Evolutionary conservation across 1,140 invertebrate genomes (phyloP), one percentile per base, ranked within the genome.

Genomic region (Drosophila subpulchrella): DNA sequence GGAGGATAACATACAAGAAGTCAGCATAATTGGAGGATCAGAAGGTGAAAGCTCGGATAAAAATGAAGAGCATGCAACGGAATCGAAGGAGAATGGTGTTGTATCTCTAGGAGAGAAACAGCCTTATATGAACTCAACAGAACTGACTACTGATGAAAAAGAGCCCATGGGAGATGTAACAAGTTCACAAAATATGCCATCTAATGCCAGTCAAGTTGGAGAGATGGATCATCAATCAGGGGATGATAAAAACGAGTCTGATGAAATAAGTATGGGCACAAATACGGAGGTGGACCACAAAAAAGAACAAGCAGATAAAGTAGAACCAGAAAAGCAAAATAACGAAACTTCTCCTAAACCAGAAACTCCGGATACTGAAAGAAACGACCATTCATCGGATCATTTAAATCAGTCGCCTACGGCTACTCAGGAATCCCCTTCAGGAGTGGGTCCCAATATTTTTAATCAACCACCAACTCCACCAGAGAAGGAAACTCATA

Each of bases 1-100:
- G 20, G 55, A 60, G 55, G 62, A 54, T 15, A 75, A 53, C 17
- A 63, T 65, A 1, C 34, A 51, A 11, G 72, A 56, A 10, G 10
- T 54, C 11, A 30, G 70, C 41, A 6, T 57, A 2, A 74, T 32
- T 57, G 62, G n/a, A 8, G 65, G 20, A 8, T 32, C 7, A 36
- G 38, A 27, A 17, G 12, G 12, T 41, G 36, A 34, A 24, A 10
- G 6, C 4, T 3, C 8, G 7, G 27, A 36, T 3, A 41, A 44
- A 11, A 6, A 48, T 13, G 53, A 58, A 41, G 30, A 44, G 4
- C 44, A 47, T 13, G 12, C 13, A 8, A 15, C 12, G 10, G 39
- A 17, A 39, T 24, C 27, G 1, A 17, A 44, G 30, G 13, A 32
- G n/a, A 15, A 8, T 2, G 20, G 3, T 10, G 15, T 3, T 12